Evolutionary conservation across 2,797 vertebrate species (phyloP).

Genomic region (Peromyscus eremicus): DNA sequence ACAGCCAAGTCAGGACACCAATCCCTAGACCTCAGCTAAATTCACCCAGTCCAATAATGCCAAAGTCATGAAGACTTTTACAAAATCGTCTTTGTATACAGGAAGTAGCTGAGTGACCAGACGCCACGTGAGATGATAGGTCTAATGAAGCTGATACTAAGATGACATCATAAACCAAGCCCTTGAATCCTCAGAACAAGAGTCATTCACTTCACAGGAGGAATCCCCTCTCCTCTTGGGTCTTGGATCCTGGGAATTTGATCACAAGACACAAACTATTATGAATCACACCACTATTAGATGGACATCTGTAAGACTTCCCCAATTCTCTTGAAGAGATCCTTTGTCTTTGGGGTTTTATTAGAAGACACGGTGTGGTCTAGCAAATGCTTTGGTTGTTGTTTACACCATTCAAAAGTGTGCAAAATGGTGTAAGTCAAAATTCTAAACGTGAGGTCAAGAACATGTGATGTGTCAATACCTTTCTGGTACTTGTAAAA

Average conservation of each 20-base stretch:
- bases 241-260: slow-evolving; percentile 1
- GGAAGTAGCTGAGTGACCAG: background rate
- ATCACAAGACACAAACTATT: slow-evolving; percentile 30
- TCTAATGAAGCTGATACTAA: background rate
- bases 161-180: background rate
- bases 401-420: slow-evolving; percentile 30
- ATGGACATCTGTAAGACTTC: slow-evolving; percentile 26
- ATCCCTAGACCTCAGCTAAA: background rate
- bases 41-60: background rate
- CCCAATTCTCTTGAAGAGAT: slow-evolving; percentile 9
- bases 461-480: background rate
- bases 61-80: background rate
- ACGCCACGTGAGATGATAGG: background rate
- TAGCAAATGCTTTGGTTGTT: background rate
- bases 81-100: background rate
- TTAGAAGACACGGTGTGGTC: background rate
- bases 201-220: background rate
- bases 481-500: background rate
- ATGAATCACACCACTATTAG: background rate
- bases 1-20: background rate
- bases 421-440: background rate
- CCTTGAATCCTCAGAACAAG: background rate
- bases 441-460: slow-evolving; percentile 22
- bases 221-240: background rate
- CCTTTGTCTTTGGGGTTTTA: background rate